Evolutionary conservation across 2,888 invertebrate genomes (phyloP), one percentile per base, ranked within the genome.

Genomic region (Julus scanicus): DNA sequence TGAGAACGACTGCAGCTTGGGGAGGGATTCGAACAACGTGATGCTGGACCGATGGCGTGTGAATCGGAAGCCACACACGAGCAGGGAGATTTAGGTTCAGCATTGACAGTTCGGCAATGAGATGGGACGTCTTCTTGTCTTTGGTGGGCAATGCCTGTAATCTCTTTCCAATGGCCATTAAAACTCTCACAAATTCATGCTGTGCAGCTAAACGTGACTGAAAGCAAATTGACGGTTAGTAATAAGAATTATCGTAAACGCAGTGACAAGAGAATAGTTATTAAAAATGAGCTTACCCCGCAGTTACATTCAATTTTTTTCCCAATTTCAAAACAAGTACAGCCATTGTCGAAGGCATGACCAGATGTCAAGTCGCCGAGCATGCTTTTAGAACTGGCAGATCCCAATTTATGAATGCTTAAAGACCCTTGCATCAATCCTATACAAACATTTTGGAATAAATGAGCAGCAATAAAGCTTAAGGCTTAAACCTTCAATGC

Each of bases 81-180:
- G 99, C 99, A 17, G 99, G 99, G 89, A 99, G 94, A 94, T 99
- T 99, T 90, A 99, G 94, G 93, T 99, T 99, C 89, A 99, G 94
- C 90, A 97, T 94, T 90, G 97, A 97, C 90, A 99, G 94, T 92
- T 99, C 99, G 88, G 98, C 98, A 90, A 98, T 95, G 90, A 99
- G 94, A 90, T 97, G 95, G 89, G 97, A 97, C 90, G 97, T 98
- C 93, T 98, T 96, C 90, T 97, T 95, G 92, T 99, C 98, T 93
- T 97, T 97, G 87, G 96, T 96, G 71, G 96, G 95, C 90, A 97
- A 94, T 88, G 95, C 94, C 91, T 96, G 96, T 90, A 98, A 93
- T 91, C 96, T 94, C 92, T 95, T 95, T 87, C 97, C 97, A 91
- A 98, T 97, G 91, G 95, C 94, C 92, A 97, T 96, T 88, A 98